phyloP scores from a whole-genome alignment of 2,113 vertebrate species.

The Pelusios castaneus region DNA sequence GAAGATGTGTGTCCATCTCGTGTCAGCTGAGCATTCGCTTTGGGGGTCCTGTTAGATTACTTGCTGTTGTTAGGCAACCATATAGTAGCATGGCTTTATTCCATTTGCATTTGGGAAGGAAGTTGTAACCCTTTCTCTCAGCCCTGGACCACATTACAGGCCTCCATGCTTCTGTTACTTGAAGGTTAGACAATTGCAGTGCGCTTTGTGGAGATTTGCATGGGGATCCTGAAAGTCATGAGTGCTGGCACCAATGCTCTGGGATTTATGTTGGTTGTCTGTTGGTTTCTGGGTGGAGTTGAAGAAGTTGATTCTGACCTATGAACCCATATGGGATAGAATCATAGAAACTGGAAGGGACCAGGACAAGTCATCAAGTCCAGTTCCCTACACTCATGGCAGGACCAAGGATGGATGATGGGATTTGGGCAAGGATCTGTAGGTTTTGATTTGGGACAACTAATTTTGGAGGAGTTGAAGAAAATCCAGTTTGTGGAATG shows the following conservation, averaged over 20 bases:
- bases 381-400: too few species aligned
- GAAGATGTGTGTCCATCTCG: neutral
- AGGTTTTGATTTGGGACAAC: neutral
- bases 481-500: neutral
- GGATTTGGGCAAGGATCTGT: neutral
- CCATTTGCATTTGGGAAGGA: too few species aligned
- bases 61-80: neutral
- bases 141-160: too few species aligned
- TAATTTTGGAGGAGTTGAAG: neutral
- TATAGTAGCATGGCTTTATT: neutral
- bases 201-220: neutral
- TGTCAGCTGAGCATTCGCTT: neutral
- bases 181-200: neutral
- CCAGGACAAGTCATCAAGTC: too few species aligned
- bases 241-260: neutral
- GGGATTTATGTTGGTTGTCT: neutral
- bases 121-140: too few species aligned
- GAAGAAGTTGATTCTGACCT: neutral
- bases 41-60: neutral
- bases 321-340: neutral
- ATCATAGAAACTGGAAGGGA: too few species aligned
- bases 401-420: too few species aligned
- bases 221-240: neutral
- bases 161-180: neutral
- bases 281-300: neutral